A percentile compares a stretch with the other conserved stretches of the same genome.
Conservation (phyloP, 2,797 vertebrate species). For the Oophaga sylvatica region DNA sequence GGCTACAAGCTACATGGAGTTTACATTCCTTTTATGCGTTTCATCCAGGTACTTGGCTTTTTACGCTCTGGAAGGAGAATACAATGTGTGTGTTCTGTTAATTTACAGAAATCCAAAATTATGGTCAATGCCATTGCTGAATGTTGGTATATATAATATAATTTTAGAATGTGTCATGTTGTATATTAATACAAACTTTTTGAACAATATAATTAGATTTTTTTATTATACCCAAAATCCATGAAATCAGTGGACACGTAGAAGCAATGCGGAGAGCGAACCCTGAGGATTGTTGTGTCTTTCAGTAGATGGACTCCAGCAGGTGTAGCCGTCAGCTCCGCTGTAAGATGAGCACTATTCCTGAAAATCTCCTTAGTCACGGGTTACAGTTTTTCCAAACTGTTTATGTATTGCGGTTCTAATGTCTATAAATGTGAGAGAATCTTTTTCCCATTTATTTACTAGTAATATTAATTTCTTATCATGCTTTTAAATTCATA, state of each 20-base stretch:
- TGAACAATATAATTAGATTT: background rate
- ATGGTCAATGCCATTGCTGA: background rate
- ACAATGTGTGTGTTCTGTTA: too few relatives aligned
- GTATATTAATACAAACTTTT: background rate
- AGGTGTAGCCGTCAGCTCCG: background rate
- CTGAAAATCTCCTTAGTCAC: conserved; percentile 17
- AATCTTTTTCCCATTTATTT: background rate
- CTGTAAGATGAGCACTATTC: conserved; percentile 18
- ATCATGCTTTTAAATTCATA: background rate
- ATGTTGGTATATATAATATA: background rate
- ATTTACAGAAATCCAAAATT: background rate
- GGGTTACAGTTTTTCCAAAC: background rate
- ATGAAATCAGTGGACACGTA: background rate
- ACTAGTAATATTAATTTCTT: background rate
- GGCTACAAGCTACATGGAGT: too few relatives aligned
- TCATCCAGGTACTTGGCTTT: too few relatives aligned
- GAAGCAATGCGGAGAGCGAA: background rate
- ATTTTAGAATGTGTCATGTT: background rate
- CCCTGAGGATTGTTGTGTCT: background rate
- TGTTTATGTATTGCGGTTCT: background rate
- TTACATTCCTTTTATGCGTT: too few relatives aligned
- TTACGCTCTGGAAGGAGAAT: too few relatives aligned
- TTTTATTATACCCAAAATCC: background rate
- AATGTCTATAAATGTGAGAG: background rate
- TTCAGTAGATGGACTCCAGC: background rate